These are phyloP conservation scores for Dromaius novaehollandiae DNA, from an alignment of 2,113 vertebrate genomes.

Conservation along the genomic window DNA sequence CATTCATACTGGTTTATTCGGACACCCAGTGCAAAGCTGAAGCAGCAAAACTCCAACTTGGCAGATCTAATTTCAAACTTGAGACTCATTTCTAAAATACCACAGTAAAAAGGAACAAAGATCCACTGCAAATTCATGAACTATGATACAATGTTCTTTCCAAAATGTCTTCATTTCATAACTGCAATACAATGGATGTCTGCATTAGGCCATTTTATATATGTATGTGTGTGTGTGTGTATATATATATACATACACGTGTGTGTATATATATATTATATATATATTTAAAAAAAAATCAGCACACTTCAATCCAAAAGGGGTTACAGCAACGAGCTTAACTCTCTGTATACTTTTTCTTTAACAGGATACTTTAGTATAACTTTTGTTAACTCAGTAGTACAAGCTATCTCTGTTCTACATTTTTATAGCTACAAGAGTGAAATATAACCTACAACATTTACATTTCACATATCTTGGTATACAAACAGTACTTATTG, in stretches of 20 bases:
- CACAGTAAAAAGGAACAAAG: constrained; percentile 91
- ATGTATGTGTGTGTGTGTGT: constrained; percentile 53
- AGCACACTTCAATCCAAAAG: constrained; percentile 83
- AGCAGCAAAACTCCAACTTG: constrained; percentile 85
- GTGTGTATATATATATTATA: constrained; percentile 59
- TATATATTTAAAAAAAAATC: constrained; percentile 64
- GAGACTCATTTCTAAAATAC: constrained; percentile 90
- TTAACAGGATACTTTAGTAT: constrained; percentile 83
- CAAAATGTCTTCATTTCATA: constrained; percentile 80
- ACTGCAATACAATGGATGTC: constrained; percentile 83
- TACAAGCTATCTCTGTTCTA: constrained; percentile 91
- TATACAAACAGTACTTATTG: constrained; percentile 84
- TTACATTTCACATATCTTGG: constrained; percentile 88
- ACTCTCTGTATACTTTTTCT: constrained; percentile 81
- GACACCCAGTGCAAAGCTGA: constrained; percentile 84
- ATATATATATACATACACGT: background rate
- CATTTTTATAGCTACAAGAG: constrained; percentile 87
- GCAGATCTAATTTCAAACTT: constrained; percentile 85
- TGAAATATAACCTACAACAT: constrained; percentile 89
- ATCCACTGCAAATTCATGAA: constrained; percentile 87
- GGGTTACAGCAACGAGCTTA: constrained; percentile 88
- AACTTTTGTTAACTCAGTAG: constrained; percentile 91
- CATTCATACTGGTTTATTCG: constrained; percentile 91
- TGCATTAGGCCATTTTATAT: constrained; percentile 80
- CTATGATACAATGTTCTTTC: constrained; percentile 88